A percentile compares a stretch with the other conserved stretches of the same genome.
phyloP scores from a whole-genome alignment of 1,140 invertebrate genomes.

The Cherax destructor region DNA sequence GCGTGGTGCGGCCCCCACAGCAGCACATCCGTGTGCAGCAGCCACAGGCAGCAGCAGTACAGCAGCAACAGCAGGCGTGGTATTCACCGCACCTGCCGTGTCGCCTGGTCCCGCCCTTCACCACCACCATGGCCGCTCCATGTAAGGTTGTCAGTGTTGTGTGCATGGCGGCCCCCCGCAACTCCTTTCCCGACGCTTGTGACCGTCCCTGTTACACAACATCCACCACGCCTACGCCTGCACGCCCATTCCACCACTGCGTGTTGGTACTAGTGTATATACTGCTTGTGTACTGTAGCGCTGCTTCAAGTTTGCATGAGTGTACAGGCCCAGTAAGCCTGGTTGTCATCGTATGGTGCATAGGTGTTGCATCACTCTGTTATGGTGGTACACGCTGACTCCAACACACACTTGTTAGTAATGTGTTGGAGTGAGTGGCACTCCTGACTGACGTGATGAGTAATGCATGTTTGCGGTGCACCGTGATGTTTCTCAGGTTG shows the following conservation, averaged over 20 bases:
- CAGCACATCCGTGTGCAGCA: conserved; percentile 55
- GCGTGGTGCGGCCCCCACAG: conserved; percentile 57
- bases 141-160: conserved; percentile 67
- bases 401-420: too few relatives aligned
- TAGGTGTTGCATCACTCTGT: too few relatives aligned
- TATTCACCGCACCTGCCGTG: conserved; percentile 58
- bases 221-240: neutral
- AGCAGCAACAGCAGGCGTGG: conserved; percentile 44
- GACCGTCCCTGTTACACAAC: neutral
- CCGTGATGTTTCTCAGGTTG: too few relatives aligned
- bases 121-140: conserved; percentile 66
- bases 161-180: conserved; percentile 55
- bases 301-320: neutral
- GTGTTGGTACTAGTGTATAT: neutral
- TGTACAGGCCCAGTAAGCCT: neutral
- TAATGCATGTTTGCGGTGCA: too few relatives aligned
- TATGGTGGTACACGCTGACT: too few relatives aligned
- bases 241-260: conserved; percentile 5
- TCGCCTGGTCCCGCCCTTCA: conserved; percentile 61
- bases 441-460: too few relatives aligned
- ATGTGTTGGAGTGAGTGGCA: too few relatives aligned
- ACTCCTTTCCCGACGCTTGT: neutral
- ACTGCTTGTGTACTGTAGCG: neutral
- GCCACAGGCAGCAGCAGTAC: conserved; percentile 46
- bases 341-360: too few relatives aligned